Evolutionary conservation across 1,140 invertebrate species (phyloP), one percentile per base, ranked within the genome.

Genomic region (Rhynchophorus ferrugineus): DNA sequence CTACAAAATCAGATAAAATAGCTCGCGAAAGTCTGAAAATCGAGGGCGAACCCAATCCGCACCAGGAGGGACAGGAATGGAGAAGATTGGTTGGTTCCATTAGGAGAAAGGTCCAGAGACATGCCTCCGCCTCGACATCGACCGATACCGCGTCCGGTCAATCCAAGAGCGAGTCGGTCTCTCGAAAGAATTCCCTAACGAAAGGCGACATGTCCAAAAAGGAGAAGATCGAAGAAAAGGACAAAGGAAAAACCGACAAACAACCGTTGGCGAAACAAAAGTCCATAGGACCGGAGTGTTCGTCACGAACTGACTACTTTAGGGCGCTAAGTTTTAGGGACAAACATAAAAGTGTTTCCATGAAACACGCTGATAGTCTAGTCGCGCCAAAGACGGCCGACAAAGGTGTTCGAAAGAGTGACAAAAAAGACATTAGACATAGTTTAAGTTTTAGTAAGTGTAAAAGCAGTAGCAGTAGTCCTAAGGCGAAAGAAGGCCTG

Each of bases 321-420:
- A 61, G 60, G 46, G 59, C 59, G 5, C 50, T 61, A 21, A 61
- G 50, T 37, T 63, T 61, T 49, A 60, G 58, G 36, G 61, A 62
- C 21, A 62, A 61, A 49, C 52, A 56, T 5, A 67, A 62, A 56
- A 63, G 56, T 58, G 57, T 51, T 56, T 60, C 61, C n/a, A 59
- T 60, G 39, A 63, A 63, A 61, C 46, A 60, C 44, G 48, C 52
- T 9, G 58, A 62, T 49, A 59, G 39, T 36, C 54, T 59, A 52
- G 43, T 56, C 11, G 54, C 60, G 24, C 53, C 54, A 3, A 57
- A 55, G 38, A 47, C 22, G 13, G 53, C 50, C 36, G 61, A 60
- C 29, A 67, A 65, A 64, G 60, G 62, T 64, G 61, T 67, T 64
- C 64, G 64, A 54, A 67, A 66, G 61, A 67, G 60, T 63, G 65